phyloP scores from a whole-genome alignment of 1,140 invertebrate species.

The Phymastichus coffea region DNA sequence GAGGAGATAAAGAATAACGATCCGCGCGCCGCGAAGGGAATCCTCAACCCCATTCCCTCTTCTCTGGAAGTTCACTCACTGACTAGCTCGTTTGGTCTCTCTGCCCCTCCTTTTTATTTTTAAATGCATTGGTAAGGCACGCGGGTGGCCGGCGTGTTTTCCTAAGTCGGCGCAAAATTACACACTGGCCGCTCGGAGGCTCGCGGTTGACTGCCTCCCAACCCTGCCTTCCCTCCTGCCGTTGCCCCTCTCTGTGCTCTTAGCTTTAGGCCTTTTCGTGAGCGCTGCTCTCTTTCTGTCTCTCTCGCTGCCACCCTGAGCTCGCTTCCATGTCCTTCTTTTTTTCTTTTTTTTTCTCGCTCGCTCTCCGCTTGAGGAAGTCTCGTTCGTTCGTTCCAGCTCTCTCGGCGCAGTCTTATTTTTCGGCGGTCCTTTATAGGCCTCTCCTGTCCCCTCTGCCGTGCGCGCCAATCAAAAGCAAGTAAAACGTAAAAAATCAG shows the following conservation, averaged over 20 bases:
- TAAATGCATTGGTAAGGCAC: constrained; percentile 55
- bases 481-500: constrained; percentile 53
- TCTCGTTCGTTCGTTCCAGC: no score
- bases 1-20: constrained; percentile 31
- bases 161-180: constrained; percentile 59
- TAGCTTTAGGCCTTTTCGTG: constrained; percentile 23
- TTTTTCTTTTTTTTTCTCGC: constrained; percentile 27
- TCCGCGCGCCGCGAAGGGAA: constrained; percentile 27
- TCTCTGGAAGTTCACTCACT: background rate
- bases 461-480: constrained; percentile 49
- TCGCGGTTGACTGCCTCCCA: constrained; percentile 35
- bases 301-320: constrained; percentile 23
- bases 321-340: constrained; percentile 10
- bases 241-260: constrained; percentile 15
- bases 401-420: constrained; percentile 41
- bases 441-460: constrained; percentile 22
- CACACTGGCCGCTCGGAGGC: constrained; percentile 52
- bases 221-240: constrained; percentile 12
- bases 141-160: constrained; percentile 58
- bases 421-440: constrained; percentile 52
- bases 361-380: constrained; percentile 35
- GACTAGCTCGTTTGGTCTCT: background rate
- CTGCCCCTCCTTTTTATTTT: constrained; percentile 48
- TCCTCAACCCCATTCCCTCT: constrained; percentile 15
- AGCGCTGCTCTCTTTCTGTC: constrained; percentile 20